Evolutionary conservation across 1,140 invertebrate genomes (phyloP), one percentile per base, ranked within the genome.

Genomic region (Atta colombica): DNA sequence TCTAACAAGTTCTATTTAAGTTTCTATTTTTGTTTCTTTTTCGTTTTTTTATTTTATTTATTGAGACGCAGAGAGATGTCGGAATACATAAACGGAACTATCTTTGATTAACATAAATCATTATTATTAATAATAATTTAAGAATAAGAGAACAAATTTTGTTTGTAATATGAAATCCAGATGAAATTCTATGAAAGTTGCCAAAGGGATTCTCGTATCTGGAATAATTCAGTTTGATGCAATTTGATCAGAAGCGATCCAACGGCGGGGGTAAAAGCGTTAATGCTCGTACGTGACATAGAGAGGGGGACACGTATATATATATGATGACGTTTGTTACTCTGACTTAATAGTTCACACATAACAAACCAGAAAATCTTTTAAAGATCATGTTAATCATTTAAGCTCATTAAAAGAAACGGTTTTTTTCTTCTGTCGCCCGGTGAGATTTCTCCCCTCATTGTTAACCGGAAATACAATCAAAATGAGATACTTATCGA

Each of bases 311-410:
- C 45, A 28, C 25, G 31, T 61, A 72, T 82, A 82, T 74, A 82
- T 51, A 82, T 51, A 39, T 28, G 25, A 8, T 61, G 39, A 21
- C 63, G 80, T 31, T 51, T 58, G 69, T 39, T 16, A 74, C 69
- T 72, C 25, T 12, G 25, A 60, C 78, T 75, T 74, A 61, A 84
- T 84, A 84, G 69, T 82, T 82, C 74, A 75, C 55, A 74, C 49
- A 84, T 69, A 84, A 82, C 68, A 39, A 82, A 60, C 39, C 63
- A 51, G 69, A 2, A 14, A 82, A 49, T 18, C 8, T 63, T 75
- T 58, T 18, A 8, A 28, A 28, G n/a, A 74, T 58, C 18, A 18
- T 72, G 53, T 66, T 18, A 51, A 31, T 53, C 12, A 21, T 25
- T 16, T 31, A 1, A 25, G 6, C 31, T 39, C 14, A n/a, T 18